Evolutionary conservation across 2,888 invertebrate species (phyloP), one percentile per base, ranked within the genome.

Genomic region (Tenthredo notha): DNA sequence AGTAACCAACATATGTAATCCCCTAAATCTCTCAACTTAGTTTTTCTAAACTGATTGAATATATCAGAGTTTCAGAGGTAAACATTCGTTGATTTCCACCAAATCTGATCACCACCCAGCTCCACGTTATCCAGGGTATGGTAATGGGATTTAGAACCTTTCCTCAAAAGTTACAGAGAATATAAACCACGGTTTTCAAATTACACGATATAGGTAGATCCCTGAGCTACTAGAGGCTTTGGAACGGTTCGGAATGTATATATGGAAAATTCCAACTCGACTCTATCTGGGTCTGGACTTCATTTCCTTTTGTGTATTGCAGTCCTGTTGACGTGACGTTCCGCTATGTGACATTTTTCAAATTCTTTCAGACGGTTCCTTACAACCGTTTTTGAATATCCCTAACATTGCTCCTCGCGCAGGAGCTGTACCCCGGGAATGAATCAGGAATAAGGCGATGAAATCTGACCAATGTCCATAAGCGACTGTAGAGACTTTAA

Each of bases 1-100:
- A 5, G 21, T 40, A 21, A 74, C 21, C 6, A 74, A 43, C 37
- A 37, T 10, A 21, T 58, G 40, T 74, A 29, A 21, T 74, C 72
- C 10, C 72, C 5, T 43, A 10, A 43, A 43, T 40, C n/a, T 7
- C 25, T n/a, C n/a, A 21, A 12, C n/a, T 12, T 40, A 40, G 21
- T 74, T 74, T 74, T 43, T n/a, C n/a, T 21, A 10, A 40, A 40
- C 74, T 40, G 74, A 10, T 40, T 43, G 74, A 74, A 74, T 21
- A 40, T 40, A 21, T n/a, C 47, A 4, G 37, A 75, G 75, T 1
- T 75, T 75, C 15, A 10, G 74, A 43, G 21, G 25, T 15, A 25
- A n/a, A 40, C 25, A 1, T 25, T 75, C 1, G 4, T 5, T 15
- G 33, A 50, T 77, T 77, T 4, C 29, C 50, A 25, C 54, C 7